Conservation (phyloP, 1,140 invertebrate genomes). For the Reticulitermes speratus region DNA sequence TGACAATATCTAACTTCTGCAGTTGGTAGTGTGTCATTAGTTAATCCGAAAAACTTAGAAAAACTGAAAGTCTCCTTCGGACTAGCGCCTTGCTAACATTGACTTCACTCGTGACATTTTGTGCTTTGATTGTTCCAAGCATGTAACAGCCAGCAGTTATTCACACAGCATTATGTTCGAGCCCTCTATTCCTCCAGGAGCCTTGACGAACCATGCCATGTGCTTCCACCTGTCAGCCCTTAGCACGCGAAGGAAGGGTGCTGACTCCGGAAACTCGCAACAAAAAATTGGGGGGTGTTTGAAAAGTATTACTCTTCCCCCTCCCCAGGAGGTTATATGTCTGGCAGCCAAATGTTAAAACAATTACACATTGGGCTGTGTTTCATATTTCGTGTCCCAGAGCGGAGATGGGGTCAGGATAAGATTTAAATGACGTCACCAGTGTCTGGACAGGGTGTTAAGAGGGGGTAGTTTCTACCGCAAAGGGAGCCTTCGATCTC, state of each 20-base stretch:
- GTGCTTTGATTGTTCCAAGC: not conserved
- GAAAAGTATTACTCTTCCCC: not conserved
- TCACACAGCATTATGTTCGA: not conserved
- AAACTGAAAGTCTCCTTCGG: not conserved
- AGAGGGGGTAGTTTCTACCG: too few species aligned
- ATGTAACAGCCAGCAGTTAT: not conserved
- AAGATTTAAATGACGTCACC: too few species aligned
- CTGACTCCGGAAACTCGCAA: not conserved
- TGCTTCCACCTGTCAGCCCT: not conserved
- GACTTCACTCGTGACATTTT: not conserved
- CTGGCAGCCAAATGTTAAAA: not conserved
- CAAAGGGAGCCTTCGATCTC: too few species aligned
- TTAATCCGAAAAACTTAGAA: not conserved
- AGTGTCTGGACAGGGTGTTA: too few species aligned
- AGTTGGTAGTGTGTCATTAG: not conserved
- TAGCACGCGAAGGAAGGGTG: not conserved
- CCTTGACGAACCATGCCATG: not conserved
- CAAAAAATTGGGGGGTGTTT: not conserved
- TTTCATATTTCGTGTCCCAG: not conserved
- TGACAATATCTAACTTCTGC: not conserved
- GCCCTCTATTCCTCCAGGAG: not conserved
- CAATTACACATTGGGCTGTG: not conserved
- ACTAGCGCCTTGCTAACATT: not conserved
- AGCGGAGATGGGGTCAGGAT: not conserved
- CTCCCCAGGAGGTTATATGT: too few species aligned